Evolutionary conservation across 2,888 invertebrate genomes (phyloP).

Genomic region (Hirtodrosophila confusa): DNA sequence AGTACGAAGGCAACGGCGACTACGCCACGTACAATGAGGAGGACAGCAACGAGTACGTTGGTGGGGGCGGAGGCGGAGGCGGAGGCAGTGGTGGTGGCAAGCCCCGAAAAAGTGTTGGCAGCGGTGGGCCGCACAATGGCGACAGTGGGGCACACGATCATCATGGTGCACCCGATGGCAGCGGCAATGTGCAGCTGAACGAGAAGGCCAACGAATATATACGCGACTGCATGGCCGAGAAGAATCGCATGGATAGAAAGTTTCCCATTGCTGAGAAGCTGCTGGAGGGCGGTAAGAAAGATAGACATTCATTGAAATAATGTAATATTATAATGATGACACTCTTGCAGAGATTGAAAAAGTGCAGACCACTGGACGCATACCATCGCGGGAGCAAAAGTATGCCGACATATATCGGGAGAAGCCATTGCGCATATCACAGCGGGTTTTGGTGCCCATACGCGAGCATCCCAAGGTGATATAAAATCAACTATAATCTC

Average conservation of each 20-base stretch:
- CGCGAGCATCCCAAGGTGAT: constrained; percentile 84
- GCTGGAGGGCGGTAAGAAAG: constrained; percentile 88
- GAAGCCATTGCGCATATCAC: constrained; percentile 82
- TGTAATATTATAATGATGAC: background rate
- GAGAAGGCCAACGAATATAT: constrained; percentile 92
- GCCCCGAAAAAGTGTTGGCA: constrained; percentile 69
- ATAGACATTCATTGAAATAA: background rate
- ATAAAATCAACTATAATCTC: background rate
- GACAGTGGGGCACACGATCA: constrained; percentile 78
- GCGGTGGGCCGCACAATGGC: constrained; percentile 80
- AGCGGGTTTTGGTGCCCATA: constrained; percentile 83
- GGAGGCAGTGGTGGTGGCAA: constrained; percentile 42
- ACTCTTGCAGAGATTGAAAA: constrained; percentile 88
- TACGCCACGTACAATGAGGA: constrained; percentile 83
- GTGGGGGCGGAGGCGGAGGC: constrained; percentile 35
- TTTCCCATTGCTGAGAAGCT: constrained; percentile 89
- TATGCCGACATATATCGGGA: constrained; percentile 91
- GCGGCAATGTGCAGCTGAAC: constrained; percentile 84
- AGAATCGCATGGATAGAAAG: constrained; percentile 88
- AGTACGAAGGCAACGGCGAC: constrained; percentile 84
- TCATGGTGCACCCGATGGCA: constrained; percentile 81
- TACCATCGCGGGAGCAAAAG: constrained; percentile 87
- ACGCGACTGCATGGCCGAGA: constrained; percentile 89
- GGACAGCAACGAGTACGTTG: constrained; percentile 80
- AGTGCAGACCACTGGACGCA: constrained; percentile 88